A percentile compares a stretch with the other conserved stretches of the same genome.
These are phyloP conservation scores for Ptychobarbus kaznakovi DNA, from an alignment of 2,797 vertebrate genomes.

Conservation along the genomic window DNA sequence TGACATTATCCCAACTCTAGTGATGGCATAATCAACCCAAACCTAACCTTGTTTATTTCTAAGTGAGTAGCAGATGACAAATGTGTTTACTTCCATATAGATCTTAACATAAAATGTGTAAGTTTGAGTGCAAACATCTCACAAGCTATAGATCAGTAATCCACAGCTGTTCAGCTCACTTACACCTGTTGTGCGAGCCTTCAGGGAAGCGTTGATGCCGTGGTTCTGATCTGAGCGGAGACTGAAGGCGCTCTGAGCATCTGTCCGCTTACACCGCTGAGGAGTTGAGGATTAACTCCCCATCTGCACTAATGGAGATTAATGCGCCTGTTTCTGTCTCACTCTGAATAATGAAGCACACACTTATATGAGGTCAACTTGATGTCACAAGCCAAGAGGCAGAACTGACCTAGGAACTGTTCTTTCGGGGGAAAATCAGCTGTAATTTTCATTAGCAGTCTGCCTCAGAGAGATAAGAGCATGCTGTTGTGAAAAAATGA, in stretches of 20 bases:
- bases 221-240: neutral
- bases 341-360: conserved; percentile 46
- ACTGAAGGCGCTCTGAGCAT: neutral
- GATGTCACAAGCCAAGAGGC: neutral
- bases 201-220: neutral
- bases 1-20: neutral
- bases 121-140: conserved; percentile 4
- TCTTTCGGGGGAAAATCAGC: neutral
- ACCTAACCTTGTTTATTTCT: neutral
- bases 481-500: neutral
- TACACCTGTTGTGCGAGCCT: conserved; percentile 9
- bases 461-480: neutral
- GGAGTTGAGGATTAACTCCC: conserved; percentile 68
- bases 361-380: conserved; percentile 37
- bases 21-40: neutral
- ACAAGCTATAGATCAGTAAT: conserved; percentile 2
- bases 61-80: neutral
- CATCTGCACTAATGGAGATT: conserved; percentile 74
- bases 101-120: neutral
- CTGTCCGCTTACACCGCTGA: conserved; percentile 42
- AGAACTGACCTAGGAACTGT: conserved; percentile 20
- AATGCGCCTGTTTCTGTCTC: conserved; percentile 66
- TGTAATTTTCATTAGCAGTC: neutral
- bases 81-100: neutral
- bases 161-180: conserved; percentile 9